A percentile compares a stretch with the other conserved stretches of the same genome.
These are phyloP conservation scores for Oligia latruncula DNA, from an alignment of 2,888 invertebrate genomes.

Conservation along the genomic window DNA sequence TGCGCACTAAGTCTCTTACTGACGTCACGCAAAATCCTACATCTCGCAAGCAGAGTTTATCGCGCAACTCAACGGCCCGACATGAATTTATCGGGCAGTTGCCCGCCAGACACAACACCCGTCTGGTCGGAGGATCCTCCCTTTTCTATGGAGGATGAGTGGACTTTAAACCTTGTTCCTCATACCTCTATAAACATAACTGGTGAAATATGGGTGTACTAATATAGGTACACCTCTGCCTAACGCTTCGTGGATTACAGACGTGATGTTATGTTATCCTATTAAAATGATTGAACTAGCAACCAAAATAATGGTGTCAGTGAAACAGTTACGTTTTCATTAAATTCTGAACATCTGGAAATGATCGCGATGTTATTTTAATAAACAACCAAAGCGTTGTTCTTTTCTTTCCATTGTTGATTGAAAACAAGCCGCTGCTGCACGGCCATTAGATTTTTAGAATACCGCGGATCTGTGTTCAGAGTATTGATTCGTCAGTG, in stretches of 20 bases:
- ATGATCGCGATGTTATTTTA: constrained; percentile 11
- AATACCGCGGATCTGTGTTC: background rate
- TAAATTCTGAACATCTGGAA: constrained; percentile 29
- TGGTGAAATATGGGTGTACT: no score
- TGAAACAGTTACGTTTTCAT: constrained; percentile 17
- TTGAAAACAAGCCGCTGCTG: constrained; percentile 19
- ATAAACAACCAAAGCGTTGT: constrained; percentile 23
- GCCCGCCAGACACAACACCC: no score
- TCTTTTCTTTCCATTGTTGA: constrained; percentile 25
- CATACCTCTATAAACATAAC: no score
- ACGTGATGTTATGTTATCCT: background rate
- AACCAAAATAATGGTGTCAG: constrained; percentile 25
- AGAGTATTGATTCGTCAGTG: background rate
- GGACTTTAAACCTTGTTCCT: no score
- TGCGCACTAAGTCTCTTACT: no score
- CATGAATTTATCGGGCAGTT: no score
- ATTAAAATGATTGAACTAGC: background rate
- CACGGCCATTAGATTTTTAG: background rate
- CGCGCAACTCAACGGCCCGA: no score
- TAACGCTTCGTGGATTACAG: background rate
- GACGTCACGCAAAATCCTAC: no score
- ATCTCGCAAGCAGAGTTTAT: no score
- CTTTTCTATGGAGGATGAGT: no score
- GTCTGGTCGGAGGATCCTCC: no score
- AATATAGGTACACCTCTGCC: background rate